Evolutionary conservation across 2,797 vertebrate species (phyloP).

Genomic region (Eutrigla gurnardus): DNA sequence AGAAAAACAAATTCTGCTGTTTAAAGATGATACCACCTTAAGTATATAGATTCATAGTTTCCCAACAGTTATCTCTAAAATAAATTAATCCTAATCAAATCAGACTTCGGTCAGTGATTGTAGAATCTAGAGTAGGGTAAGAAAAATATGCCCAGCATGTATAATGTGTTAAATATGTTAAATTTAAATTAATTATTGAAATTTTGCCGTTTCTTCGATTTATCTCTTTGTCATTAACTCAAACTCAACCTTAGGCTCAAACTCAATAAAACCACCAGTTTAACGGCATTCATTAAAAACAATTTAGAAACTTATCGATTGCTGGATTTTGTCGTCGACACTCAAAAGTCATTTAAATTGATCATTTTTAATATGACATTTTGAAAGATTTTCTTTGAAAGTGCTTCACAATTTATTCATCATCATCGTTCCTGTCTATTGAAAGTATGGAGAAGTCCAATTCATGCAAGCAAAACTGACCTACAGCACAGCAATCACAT

Average conservation of each 20-base stretch:
- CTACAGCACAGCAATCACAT: neutral
- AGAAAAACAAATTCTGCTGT: slow-evolving; percentile 46
- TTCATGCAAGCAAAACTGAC: slow-evolving; percentile 13
- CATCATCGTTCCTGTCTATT: neutral
- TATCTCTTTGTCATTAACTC: neutral
- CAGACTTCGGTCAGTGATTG: neutral
- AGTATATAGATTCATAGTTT: slow-evolving; percentile 5
- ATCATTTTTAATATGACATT: neutral
- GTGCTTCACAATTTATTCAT: slow-evolving; percentile 6
- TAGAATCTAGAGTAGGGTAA: too few relatives aligned
- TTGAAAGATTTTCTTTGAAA: neutral
- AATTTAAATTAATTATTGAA: neutral
- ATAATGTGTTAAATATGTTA: neutral
- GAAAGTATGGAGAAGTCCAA: slow-evolving; percentile 1
- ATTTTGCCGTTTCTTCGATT: neutral
- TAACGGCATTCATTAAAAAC: neutral
- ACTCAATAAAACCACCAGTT: neutral
- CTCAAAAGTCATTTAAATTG: neutral
- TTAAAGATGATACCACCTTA: slow-evolving; percentile 31
- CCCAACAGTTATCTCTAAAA: neutral
- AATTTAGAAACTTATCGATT: neutral
- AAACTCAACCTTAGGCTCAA: neutral
- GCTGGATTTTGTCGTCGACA: neutral
- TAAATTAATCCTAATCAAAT: neutral
- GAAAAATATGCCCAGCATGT: neutral